Conservation (phyloP, 2,113 vertebrate species). For the Apeltes quadracus region DNA sequence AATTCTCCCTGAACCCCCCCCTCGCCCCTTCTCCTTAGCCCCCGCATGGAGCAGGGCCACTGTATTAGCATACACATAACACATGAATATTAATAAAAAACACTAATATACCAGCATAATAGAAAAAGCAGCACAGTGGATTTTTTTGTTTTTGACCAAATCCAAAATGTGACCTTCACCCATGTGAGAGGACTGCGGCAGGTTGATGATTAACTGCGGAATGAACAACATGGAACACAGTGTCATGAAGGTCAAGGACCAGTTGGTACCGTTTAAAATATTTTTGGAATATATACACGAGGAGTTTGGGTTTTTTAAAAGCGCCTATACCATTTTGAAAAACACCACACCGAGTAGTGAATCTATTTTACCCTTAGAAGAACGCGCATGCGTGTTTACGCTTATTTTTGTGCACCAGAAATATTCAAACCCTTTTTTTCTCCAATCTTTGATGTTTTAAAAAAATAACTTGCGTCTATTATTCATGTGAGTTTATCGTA, state of each 20-base stretch:
- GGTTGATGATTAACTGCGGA: slow-evolving; percentile 78
- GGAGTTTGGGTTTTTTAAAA: neutral
- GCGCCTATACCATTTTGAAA: neutral
- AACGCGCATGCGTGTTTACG: rapidly evolving
- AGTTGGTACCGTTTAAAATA: slow-evolving; percentile 10
- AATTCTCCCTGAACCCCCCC: neutral
- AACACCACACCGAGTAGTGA: neutral
- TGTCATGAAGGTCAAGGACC: slow-evolving; percentile 64
- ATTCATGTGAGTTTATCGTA: too few species aligned
- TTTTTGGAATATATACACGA: neutral
- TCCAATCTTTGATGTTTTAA: neutral
- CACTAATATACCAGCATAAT: slow-evolving; percentile 8
- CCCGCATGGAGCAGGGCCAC: neutral
- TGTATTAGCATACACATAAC: neutral
- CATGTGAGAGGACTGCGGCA: slow-evolving; percentile 44
- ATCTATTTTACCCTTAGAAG: neutral
- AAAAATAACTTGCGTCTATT: neutral
- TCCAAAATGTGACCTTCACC: slow-evolving; percentile 80
- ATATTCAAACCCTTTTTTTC: neutral
- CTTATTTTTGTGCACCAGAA: neutral
- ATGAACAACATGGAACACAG: slow-evolving; percentile 67
- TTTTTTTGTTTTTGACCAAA: slow-evolving; percentile 65
- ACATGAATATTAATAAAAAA: neutral
- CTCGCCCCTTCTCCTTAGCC: neutral
- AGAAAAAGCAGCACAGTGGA: slow-evolving; percentile 15